These are phyloP conservation scores for Ceratina calcarata DNA, from an alignment of 1,140 invertebrate genomes.

Conservation along the genomic window DNA sequence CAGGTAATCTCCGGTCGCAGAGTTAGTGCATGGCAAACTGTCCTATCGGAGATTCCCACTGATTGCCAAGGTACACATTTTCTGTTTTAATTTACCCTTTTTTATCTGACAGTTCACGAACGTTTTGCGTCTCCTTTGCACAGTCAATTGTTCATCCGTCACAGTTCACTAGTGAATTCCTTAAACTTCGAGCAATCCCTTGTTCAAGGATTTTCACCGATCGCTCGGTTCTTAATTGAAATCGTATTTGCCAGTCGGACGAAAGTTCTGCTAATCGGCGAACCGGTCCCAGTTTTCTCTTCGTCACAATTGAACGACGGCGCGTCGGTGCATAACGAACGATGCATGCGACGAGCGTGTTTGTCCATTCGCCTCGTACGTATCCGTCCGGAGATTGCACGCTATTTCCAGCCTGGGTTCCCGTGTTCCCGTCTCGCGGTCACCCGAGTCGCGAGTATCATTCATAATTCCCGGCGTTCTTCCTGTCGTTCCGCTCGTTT, in stretches of 20 bases:
- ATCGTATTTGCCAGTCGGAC: background rate
- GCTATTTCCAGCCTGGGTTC: background rate
- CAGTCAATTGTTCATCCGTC: too few relatives aligned
- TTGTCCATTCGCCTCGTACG: slow-evolving; percentile 10
- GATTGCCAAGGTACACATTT: too few relatives aligned
- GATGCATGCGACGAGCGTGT: background rate
- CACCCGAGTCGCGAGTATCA: background rate
- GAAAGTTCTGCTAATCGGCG: background rate
- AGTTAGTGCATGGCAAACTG: too few relatives aligned
- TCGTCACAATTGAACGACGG: slow-evolving; percentile 7
- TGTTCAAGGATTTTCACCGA: too few relatives aligned
- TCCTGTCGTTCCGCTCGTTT: background rate
- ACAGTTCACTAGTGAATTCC: too few relatives aligned
- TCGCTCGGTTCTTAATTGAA: too few relatives aligned
- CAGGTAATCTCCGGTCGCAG: too few relatives aligned
- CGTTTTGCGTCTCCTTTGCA: too few relatives aligned
- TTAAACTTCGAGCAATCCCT: too few relatives aligned
- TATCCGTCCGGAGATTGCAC: slow-evolving; percentile 11
- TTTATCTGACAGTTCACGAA: too few relatives aligned
- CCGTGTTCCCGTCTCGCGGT: background rate
- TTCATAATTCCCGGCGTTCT: slow-evolving; percentile 27
- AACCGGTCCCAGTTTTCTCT: slow-evolving; percentile 1
- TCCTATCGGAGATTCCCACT: too few relatives aligned
- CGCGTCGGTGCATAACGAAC: background rate
- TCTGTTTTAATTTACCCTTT: too few relatives aligned